Conservation (phyloP, 2,888 invertebrate genomes). For the Sinodicranocentrus sp. region DNA sequence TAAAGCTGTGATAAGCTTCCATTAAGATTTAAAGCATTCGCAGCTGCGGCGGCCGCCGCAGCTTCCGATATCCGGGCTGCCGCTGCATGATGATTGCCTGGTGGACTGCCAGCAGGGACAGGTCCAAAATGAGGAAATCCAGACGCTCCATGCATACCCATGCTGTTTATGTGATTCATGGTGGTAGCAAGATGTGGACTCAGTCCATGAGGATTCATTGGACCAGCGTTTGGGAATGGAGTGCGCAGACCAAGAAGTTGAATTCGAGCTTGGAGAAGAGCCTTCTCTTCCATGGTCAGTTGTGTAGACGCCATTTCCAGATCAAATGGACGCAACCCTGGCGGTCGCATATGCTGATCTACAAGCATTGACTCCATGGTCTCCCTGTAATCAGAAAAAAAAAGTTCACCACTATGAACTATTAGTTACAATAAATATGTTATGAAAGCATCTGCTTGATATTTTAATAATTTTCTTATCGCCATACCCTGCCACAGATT, state of each 20-base stretch:
- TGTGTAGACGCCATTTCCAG: slow-evolving; percentile 81
- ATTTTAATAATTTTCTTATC: too few relatives aligned
- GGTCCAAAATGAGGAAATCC: slow-evolving; percentile 74
- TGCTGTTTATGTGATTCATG: slow-evolving; percentile 69
- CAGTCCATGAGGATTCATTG: slow-evolving; percentile 62
- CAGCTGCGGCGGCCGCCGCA: slow-evolving; percentile 79
- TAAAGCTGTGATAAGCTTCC: slow-evolving; percentile 76
- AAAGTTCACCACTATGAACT: slow-evolving; percentile 66
- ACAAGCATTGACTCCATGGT: slow-evolving; percentile 94
- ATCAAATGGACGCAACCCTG: slow-evolving; percentile 87
- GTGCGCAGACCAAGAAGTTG: slow-evolving; percentile 81
- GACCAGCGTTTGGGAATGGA: slow-evolving; percentile 72
- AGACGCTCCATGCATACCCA: slow-evolving; percentile 68
- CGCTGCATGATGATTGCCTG: slow-evolving; percentile 81
- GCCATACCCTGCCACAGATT: too few relatives aligned
- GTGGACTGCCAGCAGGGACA: slow-evolving; percentile 67
- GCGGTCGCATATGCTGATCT: slow-evolving; percentile 89
- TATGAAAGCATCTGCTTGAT: too few relatives aligned
- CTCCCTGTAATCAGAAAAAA: slow-evolving; percentile 83
- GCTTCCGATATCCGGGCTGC: slow-evolving; percentile 80
- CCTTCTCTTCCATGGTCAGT: slow-evolving; percentile 87
- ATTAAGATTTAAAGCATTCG: slow-evolving; percentile 71
- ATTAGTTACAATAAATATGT: slow-evolving; percentile 26
- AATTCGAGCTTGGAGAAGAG: slow-evolving; percentile 87
- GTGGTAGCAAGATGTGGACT: slow-evolving; percentile 67